Percentiles rank a stretch among this genome's conserved stretches.
Evolutionary conservation across 2,888 invertebrate genomes (phyloP).

Genomic region (Trachelus stipa): DNA sequence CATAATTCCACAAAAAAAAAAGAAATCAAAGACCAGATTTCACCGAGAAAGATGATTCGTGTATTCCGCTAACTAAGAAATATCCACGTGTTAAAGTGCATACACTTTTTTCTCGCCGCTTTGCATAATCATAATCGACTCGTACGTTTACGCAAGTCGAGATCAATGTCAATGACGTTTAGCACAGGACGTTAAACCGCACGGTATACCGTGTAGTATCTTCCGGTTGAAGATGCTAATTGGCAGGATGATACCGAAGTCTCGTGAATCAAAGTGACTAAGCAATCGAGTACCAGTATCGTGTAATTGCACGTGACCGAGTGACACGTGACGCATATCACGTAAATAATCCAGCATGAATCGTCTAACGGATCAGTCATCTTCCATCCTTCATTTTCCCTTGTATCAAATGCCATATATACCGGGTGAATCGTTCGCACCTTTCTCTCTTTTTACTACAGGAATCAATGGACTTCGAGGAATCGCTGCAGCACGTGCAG

Average conservation of each 20-base stretch:
- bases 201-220: background rate
- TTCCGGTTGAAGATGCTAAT: slow-evolving; percentile 34
- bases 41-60: background rate
- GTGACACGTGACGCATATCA: slow-evolving; percentile 9
- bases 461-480: background rate
- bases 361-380: background rate
- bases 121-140: slow-evolving; percentile 6
- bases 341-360: slow-evolving; percentile 14
- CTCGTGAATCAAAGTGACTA: slow-evolving; percentile 48
- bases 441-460: slow-evolving; percentile 3
- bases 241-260: slow-evolving; percentile 36
- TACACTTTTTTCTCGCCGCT: slow-evolving; percentile 2
- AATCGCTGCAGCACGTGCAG: slow-evolving; percentile 41
- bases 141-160: background rate
- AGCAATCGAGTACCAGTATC: slow-evolving; percentile 3
- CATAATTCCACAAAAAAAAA: background rate
- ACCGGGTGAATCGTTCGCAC: background rate
- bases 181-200: background rate
- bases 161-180: slow-evolving; percentile 26
- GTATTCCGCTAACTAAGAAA: background rate
- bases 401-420: background rate
- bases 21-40: background rate
- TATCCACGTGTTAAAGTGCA: slow-evolving; percentile 11
- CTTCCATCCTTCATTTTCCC: background rate
- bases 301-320: slow-evolving; percentile 35